Evolutionary conservation across 1,140 invertebrate genomes (phyloP), one percentile per base, ranked within the genome.

Genomic region (Oryctes rhinoceros): DNA sequence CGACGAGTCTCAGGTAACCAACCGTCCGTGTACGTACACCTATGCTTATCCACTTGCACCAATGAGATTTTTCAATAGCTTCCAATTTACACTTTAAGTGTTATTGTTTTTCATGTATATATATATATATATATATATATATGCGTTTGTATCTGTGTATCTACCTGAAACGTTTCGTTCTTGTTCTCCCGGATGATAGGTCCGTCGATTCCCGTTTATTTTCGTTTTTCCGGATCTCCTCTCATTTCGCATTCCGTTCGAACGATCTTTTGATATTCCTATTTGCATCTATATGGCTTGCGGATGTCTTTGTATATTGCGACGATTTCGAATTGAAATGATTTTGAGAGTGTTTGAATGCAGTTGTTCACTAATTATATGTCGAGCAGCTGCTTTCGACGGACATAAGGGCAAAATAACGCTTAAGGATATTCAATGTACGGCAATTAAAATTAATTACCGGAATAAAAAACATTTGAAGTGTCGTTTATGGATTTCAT

Each of bases 31-130:
- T 59, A 59, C 5, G 13, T 62, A 62, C 5, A 62, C 15, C 15
- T 71, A 71, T 24, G 20, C 20, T 13, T 71, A 71, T 71, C 65
- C 65, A 24, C 24, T 71, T 37, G 24, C 65, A 24, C 24, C 80
- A 82, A 82, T 82, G 81, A 82, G 81, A 82, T 82, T 83, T 82
- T 83, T 82, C 82, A 83, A 83, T 83, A 81, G 82, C 77, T 80
- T 82, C 82, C 82, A 81, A 83, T 83, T 82, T 83, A 82, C 82
- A 82, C 78, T 82, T 82, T 83, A 83, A 83, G 81, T 79, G 82
- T 71, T 71, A 71, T 71, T 71, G 65, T 71, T 71, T 71, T 71
- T 71, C 65, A 71, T 35, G 65, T 59, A 37, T 71, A 35, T 71
- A 71, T 30, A 30, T 71, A 24, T 20, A 20, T 4, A 4, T 59